These are phyloP conservation scores for Tachystola acroxantha DNA, from an alignment of 2,888 invertebrate species.

Conservation along the genomic window DNA sequence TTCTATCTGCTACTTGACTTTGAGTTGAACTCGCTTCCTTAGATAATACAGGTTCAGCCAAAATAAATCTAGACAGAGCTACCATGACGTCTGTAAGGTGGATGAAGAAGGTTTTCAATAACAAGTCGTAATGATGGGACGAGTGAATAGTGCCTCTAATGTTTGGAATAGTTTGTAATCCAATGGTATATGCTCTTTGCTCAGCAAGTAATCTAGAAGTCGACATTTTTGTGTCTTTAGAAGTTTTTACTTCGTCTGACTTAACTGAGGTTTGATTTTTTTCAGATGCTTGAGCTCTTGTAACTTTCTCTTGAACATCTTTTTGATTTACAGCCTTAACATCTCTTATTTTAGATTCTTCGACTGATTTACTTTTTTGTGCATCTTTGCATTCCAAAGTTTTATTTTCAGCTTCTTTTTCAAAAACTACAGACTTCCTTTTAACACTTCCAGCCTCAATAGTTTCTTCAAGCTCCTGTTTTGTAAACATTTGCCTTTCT, in stretches of 20 bases:
- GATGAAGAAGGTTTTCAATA: slow-evolving; percentile 64
- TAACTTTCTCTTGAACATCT: slow-evolving; percentile 1
- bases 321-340: background rate
- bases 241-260: background rate
- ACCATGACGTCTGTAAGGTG: slow-evolving; percentile 71
- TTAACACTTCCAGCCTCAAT: slow-evolving; percentile 31
- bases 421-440: slow-evolving; percentile 25
- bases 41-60: slow-evolving; percentile 40
- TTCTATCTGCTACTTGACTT: slow-evolving; percentile 7
- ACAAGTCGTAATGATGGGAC: slow-evolving; percentile 48
- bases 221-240: slow-evolving; percentile 10
- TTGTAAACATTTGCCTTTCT: slow-evolving; percentile 25
- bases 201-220: slow-evolving; percentile 33
- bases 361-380: slow-evolving; percentile 1
- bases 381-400: slow-evolving; percentile 7
- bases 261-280: background rate
- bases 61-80: slow-evolving; percentile 55
- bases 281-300: background rate
- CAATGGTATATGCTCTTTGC: slow-evolving; percentile 48
- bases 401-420: slow-evolving; percentile 15
- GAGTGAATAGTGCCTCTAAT: slow-evolving; percentile 48
- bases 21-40: too few species aligned
- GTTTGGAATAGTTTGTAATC: slow-evolving; percentile 58
- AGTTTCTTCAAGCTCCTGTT: slow-evolving; percentile 29
- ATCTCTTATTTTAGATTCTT: slow-evolving; percentile 6